Conservation (phyloP, 2,113 vertebrate genomes). For the Microtus montanus region DNA sequence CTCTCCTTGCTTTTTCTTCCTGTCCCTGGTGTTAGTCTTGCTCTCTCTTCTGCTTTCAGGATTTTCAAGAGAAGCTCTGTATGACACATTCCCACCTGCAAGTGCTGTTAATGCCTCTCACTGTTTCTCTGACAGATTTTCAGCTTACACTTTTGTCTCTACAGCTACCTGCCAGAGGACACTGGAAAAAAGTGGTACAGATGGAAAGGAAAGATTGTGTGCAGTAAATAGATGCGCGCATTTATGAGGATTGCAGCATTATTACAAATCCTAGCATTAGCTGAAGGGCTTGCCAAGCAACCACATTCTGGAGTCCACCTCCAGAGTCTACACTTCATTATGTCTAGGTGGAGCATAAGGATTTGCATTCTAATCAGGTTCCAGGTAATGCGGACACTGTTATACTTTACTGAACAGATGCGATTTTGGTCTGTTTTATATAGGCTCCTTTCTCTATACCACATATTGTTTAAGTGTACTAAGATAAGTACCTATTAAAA, state of each 20-base stretch:
- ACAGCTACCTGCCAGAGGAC: not conserved
- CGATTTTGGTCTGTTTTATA: not conserved
- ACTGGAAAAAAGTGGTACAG: not conserved
- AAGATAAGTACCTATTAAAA: not conserved
- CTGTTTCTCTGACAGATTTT: not conserved
- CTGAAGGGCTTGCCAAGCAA: slow-evolving; percentile 10
- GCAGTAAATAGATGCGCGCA: not conserved
- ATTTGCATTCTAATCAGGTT: slow-evolving; percentile 15
- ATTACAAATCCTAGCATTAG: not conserved
- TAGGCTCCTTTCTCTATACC: not conserved
- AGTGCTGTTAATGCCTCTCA: not conserved
- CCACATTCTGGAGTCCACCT: not conserved
- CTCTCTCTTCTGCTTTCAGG: not conserved
- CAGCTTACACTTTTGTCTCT: not conserved
- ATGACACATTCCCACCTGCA: not conserved
- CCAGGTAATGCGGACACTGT: not conserved
- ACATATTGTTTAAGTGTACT: not conserved
- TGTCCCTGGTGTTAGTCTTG: not conserved
- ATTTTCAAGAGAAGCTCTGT: not conserved
- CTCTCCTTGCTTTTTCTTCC: not conserved
- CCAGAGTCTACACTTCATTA: not conserved
- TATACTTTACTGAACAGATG: not conserved
- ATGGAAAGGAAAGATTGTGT: slow-evolving; percentile 32
- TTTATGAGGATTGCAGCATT: not conserved
- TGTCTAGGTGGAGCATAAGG: not conserved